Conservation (phyloP, 2,797 vertebrate species). For the Sebastes alutus region DNA sequence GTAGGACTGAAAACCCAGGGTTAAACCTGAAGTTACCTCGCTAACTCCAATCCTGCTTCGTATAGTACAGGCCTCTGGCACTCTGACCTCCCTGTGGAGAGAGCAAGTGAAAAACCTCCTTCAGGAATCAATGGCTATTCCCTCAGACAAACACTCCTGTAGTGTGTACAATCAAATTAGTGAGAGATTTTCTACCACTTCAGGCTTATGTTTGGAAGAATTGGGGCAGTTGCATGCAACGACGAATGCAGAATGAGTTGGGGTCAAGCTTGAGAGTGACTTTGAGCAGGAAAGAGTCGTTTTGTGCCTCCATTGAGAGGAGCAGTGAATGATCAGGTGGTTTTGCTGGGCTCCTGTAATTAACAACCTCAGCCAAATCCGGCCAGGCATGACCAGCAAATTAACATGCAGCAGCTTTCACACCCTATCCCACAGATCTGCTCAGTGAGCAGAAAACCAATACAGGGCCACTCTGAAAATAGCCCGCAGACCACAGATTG, state of each 20-base stretch:
- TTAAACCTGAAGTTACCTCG: too few species aligned
- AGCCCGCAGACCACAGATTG: conserved; percentile 45
- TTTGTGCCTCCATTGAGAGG: conserved; percentile 42
- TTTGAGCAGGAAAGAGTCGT: conserved; percentile 2
- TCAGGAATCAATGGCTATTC: background rate
- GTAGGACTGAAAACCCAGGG: too few species aligned
- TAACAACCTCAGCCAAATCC: conserved; percentile 78
- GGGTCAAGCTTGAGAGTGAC: background rate
- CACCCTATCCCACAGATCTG: conserved; percentile 72
- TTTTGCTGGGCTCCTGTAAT: conserved; percentile 76
- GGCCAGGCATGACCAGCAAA: conserved; percentile 79
- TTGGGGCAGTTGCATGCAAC: background rate
- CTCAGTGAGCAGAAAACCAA: conserved; percentile 77
- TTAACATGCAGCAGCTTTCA: conserved; percentile 80
- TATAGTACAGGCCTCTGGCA: background rate
- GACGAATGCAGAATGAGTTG: background rate
- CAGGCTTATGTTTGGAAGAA: background rate
- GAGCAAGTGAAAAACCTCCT: background rate
- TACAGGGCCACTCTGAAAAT: conserved; percentile 66
- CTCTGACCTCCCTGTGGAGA: background rate
- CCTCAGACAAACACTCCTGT: background rate
- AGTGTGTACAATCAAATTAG: background rate
- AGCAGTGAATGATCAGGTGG: conserved; percentile 78
- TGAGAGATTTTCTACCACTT: background rate
- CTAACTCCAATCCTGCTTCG: rapidly evolving